Evolutionary conservation across 2,888 invertebrate species (phyloP), one percentile per base, ranked within the genome.

Genomic region (Venusia cambrica): DNA sequence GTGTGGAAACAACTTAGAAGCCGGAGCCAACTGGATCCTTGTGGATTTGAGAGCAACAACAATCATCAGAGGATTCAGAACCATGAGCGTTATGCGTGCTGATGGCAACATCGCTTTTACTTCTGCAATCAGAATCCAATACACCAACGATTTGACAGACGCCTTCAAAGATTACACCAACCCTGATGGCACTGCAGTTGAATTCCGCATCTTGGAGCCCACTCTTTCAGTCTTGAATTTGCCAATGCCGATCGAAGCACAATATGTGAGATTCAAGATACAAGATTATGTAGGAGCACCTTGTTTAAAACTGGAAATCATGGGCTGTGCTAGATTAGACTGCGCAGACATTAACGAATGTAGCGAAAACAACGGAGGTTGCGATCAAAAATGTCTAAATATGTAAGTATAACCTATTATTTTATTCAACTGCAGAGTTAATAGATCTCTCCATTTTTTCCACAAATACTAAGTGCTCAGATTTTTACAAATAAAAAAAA

Each of bases 351-450:
- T 96, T 21, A 97, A 97, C 61, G 97, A 97, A 69, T 97, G 97
- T 65, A 89, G 90, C 21, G 90, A 89, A 13, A 92, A 93, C 51
- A 97, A 97, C 62, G 97, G 97, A 5, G 97, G 97, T 6, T 97
- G 97, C 73, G 95, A 97, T 61, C 97, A 97, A 62, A 96, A 96
- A 77, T 97, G 97, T 76, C 89, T 96, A 20, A 97, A 97, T 66
- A 91, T 87, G 89, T 89, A 73, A 75, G 84, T 77, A n/a, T 35
- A 26, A 6, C 11, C 13, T 21, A 25, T 6, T 8, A 31, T 10
- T 10, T n/a, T 11, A 17, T 6, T 10, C 4, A 6, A 8, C 17
- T 16, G 5, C 4, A 4, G 9, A 7, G 12, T 4, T 1, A 5
- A n/a, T 1, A 9, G n/a, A 20, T 8, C 5, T 3, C 5, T 14